Evolutionary conservation across 2,888 invertebrate species (phyloP).

Genomic region (Leucozona laternaria): DNA sequence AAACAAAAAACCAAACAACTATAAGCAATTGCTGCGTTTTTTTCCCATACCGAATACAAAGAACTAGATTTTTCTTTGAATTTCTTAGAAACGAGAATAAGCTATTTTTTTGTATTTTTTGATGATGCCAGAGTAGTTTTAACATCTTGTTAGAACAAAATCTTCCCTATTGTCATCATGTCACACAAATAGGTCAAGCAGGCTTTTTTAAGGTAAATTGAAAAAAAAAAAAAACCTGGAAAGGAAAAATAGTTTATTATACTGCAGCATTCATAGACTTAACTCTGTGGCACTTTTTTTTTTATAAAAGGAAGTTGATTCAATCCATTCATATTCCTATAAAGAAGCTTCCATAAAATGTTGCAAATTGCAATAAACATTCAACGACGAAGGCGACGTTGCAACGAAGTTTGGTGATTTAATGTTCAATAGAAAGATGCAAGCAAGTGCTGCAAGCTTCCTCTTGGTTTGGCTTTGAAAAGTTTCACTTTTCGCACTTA

Average conservation of each 20-base stretch:
- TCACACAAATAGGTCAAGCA: conserved; percentile 59
- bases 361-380: conserved; percentile 9
- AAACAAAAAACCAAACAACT: conserved; percentile 26
- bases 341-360: conserved; percentile 19
- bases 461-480: neutral
- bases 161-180: conserved; percentile 45
- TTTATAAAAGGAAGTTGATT: conserved; percentile 21
- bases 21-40: neutral
- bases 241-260: conserved; percentile 21
- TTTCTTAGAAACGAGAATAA: conserved; percentile 36
- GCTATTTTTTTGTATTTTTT: neutral
- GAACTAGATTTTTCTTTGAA: conserved; percentile 39
- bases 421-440: conserved; percentile 14
- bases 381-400: conserved; percentile 2
- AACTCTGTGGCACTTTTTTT: neutral
- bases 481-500: conserved; percentile 63
- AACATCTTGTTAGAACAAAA: conserved; percentile 38
- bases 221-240: neutral
- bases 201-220: neutral
- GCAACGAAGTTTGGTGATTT: conserved; percentile 22
- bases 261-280: neutral
- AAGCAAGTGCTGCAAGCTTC: neutral
- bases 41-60: neutral
- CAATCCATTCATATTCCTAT: neutral
- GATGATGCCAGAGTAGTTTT: conserved; percentile 7